A percentile compares a stretch with the other conserved stretches of the same genome.
These are phyloP conservation scores for Peromyscus aztecus DNA, from an alignment of 2,797 vertebrate species.

Conservation along the genomic window DNA sequence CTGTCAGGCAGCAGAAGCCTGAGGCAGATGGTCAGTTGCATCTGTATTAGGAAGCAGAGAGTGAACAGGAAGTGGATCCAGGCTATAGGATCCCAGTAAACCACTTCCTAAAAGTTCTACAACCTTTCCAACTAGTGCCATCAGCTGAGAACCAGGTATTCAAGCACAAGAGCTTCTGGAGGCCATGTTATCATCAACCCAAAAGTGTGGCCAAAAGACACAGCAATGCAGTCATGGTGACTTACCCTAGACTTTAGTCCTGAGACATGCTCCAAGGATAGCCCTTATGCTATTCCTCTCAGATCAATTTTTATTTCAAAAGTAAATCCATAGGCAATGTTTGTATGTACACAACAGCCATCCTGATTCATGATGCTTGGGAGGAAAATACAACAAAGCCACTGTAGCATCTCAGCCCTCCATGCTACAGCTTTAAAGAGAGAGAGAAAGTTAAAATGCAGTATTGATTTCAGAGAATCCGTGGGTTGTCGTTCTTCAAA, in stretches of 20 bases:
- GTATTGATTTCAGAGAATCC: background rate
- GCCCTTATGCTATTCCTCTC: background rate
- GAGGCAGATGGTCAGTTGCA: background rate
- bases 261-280: background rate
- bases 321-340: background rate
- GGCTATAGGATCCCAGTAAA: background rate
- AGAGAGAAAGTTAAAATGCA: background rate
- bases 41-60: background rate
- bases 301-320: background rate
- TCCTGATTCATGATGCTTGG: background rate
- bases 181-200: background rate
- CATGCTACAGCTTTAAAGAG: background rate
- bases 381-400: background rate
- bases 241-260: background rate
- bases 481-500: background rate
- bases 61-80: background rate
- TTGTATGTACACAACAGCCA: background rate
- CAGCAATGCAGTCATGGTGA: background rate
- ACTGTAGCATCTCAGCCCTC: background rate
- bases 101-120: background rate
- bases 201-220: background rate
- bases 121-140: background rate
- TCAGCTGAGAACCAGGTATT: background rate
- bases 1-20: background rate
- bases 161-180: background rate